phyloP scores from a whole-genome alignment of 2,113 vertebrate genomes.

The Crypturellus undulatus region DNA sequence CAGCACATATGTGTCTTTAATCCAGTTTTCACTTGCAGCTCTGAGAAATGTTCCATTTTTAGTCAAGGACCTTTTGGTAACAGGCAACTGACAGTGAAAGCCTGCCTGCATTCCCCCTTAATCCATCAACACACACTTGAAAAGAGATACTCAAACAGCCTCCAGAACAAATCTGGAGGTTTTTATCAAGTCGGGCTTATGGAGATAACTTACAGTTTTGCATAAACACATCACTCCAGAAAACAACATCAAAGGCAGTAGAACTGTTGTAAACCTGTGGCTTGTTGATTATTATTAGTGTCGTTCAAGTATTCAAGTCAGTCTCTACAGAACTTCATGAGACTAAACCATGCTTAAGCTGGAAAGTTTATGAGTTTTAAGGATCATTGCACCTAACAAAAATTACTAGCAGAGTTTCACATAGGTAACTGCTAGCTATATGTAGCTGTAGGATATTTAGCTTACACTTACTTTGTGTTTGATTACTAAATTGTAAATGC shows the following conservation, averaged over 20 bases:
- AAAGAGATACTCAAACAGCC: slow-evolving; percentile 6
- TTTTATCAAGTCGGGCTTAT: slow-evolving; percentile 36
- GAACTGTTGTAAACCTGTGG: background rate
- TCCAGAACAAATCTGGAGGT: slow-evolving; percentile 41
- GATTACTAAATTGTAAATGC: background rate
- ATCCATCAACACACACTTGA: slow-evolving; percentile 55
- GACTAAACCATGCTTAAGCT: slow-evolving; percentile 5
- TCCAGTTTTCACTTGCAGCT: background rate
- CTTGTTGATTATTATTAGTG: background rate
- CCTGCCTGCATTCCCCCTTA: slow-evolving; percentile 25
- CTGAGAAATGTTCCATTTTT: background rate
- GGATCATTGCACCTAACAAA: background rate
- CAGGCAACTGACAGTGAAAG: slow-evolving; percentile 9
- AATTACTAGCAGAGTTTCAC: background rate
- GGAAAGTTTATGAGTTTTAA: background rate
- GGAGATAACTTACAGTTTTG: background rate
- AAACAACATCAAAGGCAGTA: slow-evolving; percentile 26
- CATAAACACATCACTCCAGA: slow-evolving; percentile 30
- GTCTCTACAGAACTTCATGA: background rate
- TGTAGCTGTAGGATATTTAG: background rate
- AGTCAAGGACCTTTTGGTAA: slow-evolving; percentile 15
- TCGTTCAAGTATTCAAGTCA: slow-evolving; percentile 6
- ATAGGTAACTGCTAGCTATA: background rate
- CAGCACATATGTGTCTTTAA: background rate
- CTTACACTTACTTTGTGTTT: background rate